These are phyloP conservation scores for Phymorhynchus buccinoides DNA, from an alignment of 1,140 invertebrate species.

Conservation along the genomic window DNA sequence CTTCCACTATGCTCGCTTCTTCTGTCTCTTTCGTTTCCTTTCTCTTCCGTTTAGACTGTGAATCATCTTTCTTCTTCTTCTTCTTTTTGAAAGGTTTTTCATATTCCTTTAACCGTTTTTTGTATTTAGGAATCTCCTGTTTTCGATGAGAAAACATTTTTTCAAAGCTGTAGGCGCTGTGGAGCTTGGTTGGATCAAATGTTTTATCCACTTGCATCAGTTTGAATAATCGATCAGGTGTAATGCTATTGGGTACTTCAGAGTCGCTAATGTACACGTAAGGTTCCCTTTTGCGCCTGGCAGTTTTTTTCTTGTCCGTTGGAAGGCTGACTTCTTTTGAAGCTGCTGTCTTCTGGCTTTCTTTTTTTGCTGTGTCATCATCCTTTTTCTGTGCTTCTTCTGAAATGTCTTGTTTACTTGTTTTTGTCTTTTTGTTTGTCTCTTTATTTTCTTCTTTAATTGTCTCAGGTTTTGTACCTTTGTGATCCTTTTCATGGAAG, in stretches of 20 bases:
- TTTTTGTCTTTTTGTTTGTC: not conserved
- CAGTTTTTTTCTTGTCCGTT: not conserved
- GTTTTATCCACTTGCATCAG: not conserved
- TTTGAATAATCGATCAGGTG: not conserved
- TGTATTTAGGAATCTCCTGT: not conserved
- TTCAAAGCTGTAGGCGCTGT: slow-evolving; percentile 31
- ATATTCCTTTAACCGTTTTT: not conserved
- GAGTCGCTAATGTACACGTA: not conserved
- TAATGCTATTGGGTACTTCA: not conserved
- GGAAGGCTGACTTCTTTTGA: not conserved
- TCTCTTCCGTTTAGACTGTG: not conserved
- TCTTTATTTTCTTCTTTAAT: not conserved
- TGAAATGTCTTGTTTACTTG: not conserved
- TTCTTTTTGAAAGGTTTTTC: slow-evolving; percentile 31
- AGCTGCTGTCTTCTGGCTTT: not conserved
- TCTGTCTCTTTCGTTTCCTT: slow-evolving; percentile 1
- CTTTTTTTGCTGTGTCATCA: not conserved
- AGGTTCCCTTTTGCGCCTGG: not conserved
- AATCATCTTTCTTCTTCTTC: not conserved
- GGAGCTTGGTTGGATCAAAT: slow-evolving; percentile 30
- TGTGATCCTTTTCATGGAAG: too few species aligned
- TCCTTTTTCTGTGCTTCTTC: not conserved
- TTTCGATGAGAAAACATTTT: not conserved
- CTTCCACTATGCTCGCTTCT: too few species aligned
- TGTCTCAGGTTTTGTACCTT: not conserved